phyloP scores from a whole-genome alignment of 2,797 vertebrate species.

The Amniataba percoides region DNA sequence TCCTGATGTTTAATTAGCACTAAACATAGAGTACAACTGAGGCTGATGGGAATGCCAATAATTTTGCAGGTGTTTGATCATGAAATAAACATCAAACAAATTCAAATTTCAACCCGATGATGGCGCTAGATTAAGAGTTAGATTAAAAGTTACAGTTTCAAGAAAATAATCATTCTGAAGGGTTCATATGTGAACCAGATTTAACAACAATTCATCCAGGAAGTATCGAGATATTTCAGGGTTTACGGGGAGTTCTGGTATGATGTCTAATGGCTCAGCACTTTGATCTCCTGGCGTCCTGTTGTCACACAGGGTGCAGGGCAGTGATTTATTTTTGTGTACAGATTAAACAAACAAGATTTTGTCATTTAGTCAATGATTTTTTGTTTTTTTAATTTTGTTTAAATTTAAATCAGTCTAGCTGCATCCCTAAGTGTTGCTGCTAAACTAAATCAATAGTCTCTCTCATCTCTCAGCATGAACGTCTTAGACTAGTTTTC shows the following conservation, averaged over 20 bases:
- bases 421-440: background rate
- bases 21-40: constrained; percentile 3
- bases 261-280: background rate
- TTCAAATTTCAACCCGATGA: background rate
- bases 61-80: constrained; percentile 2
- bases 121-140: background rate
- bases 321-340: background rate
- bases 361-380: background rate
- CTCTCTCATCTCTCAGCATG: background rate
- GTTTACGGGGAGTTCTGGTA: background rate
- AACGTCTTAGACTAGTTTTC: background rate
- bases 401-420: background rate
- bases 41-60: background rate
- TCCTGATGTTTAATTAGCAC: constrained; percentile 2
- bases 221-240: background rate
- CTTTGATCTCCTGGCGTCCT: background rate
- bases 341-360: background rate
- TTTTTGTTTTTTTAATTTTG: background rate
- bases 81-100: background rate
- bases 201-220: background rate
- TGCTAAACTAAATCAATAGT: constrained; percentile 23
- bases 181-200: background rate
- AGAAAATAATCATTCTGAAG: background rate
- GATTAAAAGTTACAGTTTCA: background rate
- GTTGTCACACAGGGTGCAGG: background rate